phyloP scores from a whole-genome alignment of 2,113 vertebrate genomes.

The Rallus limicola region DNA sequence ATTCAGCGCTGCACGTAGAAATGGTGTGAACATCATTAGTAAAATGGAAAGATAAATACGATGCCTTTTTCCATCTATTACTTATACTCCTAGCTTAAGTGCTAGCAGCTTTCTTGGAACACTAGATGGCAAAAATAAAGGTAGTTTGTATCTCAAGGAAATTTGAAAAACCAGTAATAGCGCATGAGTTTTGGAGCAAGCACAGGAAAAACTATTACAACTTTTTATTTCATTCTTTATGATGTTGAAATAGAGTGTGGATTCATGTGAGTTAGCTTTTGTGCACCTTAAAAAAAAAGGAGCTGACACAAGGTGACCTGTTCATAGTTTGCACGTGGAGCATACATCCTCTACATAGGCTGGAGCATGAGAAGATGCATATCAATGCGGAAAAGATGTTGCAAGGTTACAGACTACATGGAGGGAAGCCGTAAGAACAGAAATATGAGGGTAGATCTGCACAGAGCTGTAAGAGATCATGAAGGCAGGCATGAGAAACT shows the following conservation, averaged over 20 bases:
- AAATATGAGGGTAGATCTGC: background rate
- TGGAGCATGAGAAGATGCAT: background rate
- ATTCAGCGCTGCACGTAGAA: background rate
- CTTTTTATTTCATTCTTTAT: background rate
- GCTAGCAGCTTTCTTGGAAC: background rate
- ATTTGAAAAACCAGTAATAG: background rate
- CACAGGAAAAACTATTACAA: background rate
- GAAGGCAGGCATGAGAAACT: background rate
- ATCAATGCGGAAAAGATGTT: background rate
- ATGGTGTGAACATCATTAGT: accelerated
- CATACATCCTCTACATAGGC: background rate
- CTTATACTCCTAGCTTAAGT: background rate
- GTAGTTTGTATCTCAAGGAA: background rate
- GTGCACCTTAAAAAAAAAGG: background rate
- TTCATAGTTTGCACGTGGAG: background rate
- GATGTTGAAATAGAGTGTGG: background rate
- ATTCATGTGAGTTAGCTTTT: background rate
- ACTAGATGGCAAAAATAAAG: background rate
- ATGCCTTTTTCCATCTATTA: background rate
- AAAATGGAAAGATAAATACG: background rate
- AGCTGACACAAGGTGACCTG: background rate
- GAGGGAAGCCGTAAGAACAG: background rate
- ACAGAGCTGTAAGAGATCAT: background rate
- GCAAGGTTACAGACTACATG: background rate
- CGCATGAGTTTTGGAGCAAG: background rate